Percentiles rank a stretch among this genome's conserved stretches.
Evolutionary conservation across 2,113 vertebrate genomes (phyloP).

Genomic region (Psittacula cyanocephala): DNA sequence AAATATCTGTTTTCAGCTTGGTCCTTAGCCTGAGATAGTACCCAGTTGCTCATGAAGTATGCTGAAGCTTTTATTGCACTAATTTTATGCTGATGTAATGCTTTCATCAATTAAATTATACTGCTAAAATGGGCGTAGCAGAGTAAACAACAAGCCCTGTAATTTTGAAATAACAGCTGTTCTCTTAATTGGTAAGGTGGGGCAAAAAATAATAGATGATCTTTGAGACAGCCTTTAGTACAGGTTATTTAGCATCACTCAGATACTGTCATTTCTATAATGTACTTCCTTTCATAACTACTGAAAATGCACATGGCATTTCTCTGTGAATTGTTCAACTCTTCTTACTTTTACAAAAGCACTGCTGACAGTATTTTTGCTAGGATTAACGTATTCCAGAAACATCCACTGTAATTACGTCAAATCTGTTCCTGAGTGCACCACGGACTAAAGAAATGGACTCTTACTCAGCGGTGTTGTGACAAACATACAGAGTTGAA

Average conservation of each 20-base stretch:
- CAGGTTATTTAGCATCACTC: background rate
- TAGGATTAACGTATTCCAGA: background rate
- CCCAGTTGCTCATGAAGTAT: background rate
- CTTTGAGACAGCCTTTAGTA: background rate
- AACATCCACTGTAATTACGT: background rate
- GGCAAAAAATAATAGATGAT: background rate
- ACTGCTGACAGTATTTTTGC: background rate
- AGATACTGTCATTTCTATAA: background rate
- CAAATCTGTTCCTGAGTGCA: background rate
- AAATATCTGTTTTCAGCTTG: background rate
- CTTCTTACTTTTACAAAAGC: background rate
- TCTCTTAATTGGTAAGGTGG: slow-evolving; percentile 18
- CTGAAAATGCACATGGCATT: background rate
- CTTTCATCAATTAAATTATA: slow-evolving; percentile 18
- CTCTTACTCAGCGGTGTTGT: background rate
- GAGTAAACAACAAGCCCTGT: slow-evolving; percentile 35
- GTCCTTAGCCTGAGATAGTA: background rate
- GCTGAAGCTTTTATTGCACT: background rate
- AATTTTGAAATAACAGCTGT: slow-evolving; percentile 37
- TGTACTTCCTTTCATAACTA: background rate
- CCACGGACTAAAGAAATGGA: background rate
- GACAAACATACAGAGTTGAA: background rate
- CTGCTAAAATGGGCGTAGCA: slow-evolving; percentile 3
- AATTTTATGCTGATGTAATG: slow-evolving; percentile 17
- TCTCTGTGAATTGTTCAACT: background rate